A percentile compares a stretch with the other conserved stretches of the same genome.
Conservation (phyloP, 2,888 invertebrate species). For the Drosophila melanosoma region DNA sequence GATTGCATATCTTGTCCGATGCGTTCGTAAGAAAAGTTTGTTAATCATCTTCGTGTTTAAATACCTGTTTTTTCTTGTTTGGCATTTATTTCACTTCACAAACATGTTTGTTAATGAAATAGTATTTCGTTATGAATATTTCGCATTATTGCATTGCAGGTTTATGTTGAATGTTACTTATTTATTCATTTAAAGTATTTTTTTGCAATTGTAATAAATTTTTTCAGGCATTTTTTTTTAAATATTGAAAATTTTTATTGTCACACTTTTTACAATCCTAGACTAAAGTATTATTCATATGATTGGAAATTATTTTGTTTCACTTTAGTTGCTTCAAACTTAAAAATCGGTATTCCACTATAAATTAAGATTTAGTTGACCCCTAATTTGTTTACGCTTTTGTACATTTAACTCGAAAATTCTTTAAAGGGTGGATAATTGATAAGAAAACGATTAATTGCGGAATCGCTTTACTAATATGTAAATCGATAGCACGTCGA, state of each 20-base stretch:
- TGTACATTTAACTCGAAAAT: neutral
- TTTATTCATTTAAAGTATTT: neutral
- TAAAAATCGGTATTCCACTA: no score
- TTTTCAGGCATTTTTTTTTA: neutral
- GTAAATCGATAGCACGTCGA: neutral
- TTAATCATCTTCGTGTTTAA: neutral
- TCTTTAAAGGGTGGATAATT: neutral
- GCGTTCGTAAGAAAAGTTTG: neutral
- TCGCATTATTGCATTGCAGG: neutral
- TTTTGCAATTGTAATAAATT: neutral
- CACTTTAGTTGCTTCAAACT: no score
- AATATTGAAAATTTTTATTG: neutral
- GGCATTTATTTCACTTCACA: neutral
- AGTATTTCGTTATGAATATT: neutral
- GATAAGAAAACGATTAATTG: neutral
- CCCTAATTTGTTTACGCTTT: neutral
- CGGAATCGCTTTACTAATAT: neutral
- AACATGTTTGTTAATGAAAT: neutral
- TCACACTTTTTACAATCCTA: neutral
- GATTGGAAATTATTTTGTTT: neutral
- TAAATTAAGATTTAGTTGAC: neutral
- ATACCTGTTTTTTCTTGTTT: neutral
- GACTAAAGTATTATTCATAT: neutral
- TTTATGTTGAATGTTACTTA: neutral
- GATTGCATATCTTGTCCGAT: neutral